Conservation (phyloP, 2,888 invertebrate genomes). For the Netelia inedita region DNA sequence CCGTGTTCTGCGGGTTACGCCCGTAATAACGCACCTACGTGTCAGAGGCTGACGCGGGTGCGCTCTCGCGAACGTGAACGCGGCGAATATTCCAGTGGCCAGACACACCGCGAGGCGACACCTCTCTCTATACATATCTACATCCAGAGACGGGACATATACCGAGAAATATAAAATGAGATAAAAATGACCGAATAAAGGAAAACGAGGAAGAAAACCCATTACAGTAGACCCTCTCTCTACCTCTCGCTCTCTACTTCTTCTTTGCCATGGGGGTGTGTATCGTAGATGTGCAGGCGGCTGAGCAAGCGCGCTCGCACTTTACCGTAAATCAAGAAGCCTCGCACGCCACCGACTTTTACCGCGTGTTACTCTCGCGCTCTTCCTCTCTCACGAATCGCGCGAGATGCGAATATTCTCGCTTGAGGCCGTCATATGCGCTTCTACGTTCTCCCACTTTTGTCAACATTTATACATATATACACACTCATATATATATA, state of each 20-base stretch:
- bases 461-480: background rate
- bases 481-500: background rate
- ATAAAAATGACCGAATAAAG: constrained; percentile 52
- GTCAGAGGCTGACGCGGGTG: constrained; percentile 55
- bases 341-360: constrained; percentile 63
- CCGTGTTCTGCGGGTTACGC: constrained; percentile 65
- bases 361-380: constrained; percentile 52
- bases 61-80: background rate
- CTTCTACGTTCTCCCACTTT: constrained; percentile 38
- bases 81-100: constrained; percentile 55
- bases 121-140: constrained; percentile 21
- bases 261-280: background rate
- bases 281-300: background rate
- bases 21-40: constrained; percentile 71
- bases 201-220: constrained; percentile 29
- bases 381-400: constrained; percentile 22
- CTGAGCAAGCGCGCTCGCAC: constrained; percentile 40
- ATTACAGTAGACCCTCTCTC: constrained; percentile 34
- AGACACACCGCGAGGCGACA: constrained; percentile 37
- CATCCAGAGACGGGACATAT: constrained; percentile 17
- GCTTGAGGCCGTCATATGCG: constrained; percentile 41
- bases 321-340: constrained; percentile 71
- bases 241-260: background rate
- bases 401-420: constrained; percentile 36
- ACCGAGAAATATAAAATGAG: constrained; percentile 58